Percentiles rank a stretch among this genome's conserved stretches.
Conservation (phyloP, 2,113 vertebrate genomes). For the Poecile atricapillus region DNA sequence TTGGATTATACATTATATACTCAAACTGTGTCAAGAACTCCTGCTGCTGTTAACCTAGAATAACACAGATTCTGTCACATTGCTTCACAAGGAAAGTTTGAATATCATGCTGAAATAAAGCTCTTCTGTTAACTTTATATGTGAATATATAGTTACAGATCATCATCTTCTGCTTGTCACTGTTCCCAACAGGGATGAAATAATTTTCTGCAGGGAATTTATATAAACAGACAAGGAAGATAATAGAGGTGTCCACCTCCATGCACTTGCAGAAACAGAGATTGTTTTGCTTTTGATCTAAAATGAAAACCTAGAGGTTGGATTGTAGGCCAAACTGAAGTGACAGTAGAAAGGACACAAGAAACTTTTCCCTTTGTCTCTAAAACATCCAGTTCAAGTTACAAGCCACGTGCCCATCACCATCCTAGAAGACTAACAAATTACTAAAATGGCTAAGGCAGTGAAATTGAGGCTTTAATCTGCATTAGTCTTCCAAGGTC, state of each 20-base stretch:
- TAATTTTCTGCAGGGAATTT: not conserved
- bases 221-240: not conserved
- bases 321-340: not conserved
- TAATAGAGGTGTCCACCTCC: not conserved
- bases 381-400: not conserved
- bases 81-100: not conserved
- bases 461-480: not conserved
- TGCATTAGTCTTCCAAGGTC: not conserved
- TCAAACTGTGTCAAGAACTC: not conserved
- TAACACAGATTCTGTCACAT: not conserved
- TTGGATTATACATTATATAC: not conserved
- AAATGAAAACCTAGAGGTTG: not conserved
- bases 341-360: not conserved
- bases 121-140: not conserved
- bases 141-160: not conserved
- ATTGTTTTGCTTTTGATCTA: not conserved
- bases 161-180: not conserved
- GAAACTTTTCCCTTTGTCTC: not conserved
- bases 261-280: not conserved
- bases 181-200: not conserved
- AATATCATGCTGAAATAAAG: not conserved
- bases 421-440: not conserved
- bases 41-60: not conserved
- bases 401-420: not conserved
- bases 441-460: not conserved